phyloP scores from a whole-genome alignment of 2,888 invertebrate species.

The Melieria omissa region DNA sequence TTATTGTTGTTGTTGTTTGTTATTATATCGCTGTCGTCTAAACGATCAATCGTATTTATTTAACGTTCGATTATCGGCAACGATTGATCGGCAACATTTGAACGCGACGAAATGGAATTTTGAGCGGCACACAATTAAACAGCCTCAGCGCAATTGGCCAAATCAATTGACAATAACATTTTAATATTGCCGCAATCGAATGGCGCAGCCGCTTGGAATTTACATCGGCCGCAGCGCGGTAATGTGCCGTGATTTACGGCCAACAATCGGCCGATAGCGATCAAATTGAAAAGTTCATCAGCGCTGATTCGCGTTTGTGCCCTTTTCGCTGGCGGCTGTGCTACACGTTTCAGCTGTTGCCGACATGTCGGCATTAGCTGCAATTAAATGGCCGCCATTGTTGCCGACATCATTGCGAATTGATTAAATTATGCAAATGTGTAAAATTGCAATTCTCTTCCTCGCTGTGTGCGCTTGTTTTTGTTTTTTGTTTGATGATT shows the following conservation, averaged over 20 bases:
- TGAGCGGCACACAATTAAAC: conserved; percentile 11
- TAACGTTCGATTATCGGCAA: conserved; percentile 3
- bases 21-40: no score
- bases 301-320: no score
- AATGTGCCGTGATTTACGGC: no score
- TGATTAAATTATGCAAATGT: conserved; percentile 63
- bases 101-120: not conserved
- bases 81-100: conserved; percentile 18
- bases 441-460: conserved; percentile 34
- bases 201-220: no score
- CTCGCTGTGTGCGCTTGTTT: not conserved
- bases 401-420: conserved; percentile 53
- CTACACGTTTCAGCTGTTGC: not conserved
- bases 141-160: conserved; percentile 2
- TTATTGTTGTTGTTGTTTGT: no score
- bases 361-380: not conserved
- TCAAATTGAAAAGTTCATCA: no score
- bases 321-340: no score
- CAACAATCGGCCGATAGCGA: no score
- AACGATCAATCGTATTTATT: not conserved
- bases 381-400: not conserved
- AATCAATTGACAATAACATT: not conserved
- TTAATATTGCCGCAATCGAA: not conserved
- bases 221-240: no score
- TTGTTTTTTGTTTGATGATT: not conserved